phyloP scores from a whole-genome alignment of 2,888 invertebrate species.

The Subacronicta megacephala region DNA sequence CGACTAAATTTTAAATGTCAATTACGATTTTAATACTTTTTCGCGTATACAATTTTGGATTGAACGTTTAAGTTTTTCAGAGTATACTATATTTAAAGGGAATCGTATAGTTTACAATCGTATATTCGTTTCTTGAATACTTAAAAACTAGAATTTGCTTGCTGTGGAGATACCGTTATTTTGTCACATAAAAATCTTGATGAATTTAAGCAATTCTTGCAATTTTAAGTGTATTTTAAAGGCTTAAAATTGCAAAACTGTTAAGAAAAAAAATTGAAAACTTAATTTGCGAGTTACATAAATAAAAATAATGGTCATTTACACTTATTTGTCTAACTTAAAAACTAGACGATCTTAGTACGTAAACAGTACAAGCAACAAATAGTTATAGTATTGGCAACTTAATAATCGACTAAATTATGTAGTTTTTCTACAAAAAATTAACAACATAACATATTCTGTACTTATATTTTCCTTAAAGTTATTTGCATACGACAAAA shows the following conservation, averaged over 20 bases:
- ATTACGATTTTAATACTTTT: conserved; percentile 62
- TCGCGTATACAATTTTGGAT: conserved; percentile 84
- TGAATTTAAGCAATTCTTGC: neutral
- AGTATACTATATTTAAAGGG: conserved; percentile 70
- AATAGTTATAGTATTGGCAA: neutral
- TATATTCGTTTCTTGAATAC: conserved; percentile 71
- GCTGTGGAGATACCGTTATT: conserved; percentile 30
- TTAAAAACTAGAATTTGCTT: conserved; percentile 46
- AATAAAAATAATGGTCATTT: conserved; percentile 42
- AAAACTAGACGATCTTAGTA: too few relatives aligned
- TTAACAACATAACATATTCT: neutral
- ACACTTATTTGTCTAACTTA: conserved; percentile 36
- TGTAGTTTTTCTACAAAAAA: conserved; percentile 24
- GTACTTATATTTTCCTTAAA: neutral
- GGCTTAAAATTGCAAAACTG: neutral
- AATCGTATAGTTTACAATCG: conserved; percentile 79
- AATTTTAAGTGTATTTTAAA: too few relatives aligned
- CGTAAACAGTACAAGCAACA: conserved; percentile 20
- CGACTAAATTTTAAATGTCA: conserved; percentile 57
- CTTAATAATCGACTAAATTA: neutral
- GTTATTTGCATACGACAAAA: neutral
- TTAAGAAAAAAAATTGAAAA: neutral
- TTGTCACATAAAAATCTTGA: too few relatives aligned
- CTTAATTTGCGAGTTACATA: conserved; percentile 1
- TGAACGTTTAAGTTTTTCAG: conserved; percentile 64